A percentile compares a stretch with the other conserved stretches of the same genome.
phyloP scores from a whole-genome alignment of 2,797 vertebrate genomes.

The Eremophila alpestris region DNA sequence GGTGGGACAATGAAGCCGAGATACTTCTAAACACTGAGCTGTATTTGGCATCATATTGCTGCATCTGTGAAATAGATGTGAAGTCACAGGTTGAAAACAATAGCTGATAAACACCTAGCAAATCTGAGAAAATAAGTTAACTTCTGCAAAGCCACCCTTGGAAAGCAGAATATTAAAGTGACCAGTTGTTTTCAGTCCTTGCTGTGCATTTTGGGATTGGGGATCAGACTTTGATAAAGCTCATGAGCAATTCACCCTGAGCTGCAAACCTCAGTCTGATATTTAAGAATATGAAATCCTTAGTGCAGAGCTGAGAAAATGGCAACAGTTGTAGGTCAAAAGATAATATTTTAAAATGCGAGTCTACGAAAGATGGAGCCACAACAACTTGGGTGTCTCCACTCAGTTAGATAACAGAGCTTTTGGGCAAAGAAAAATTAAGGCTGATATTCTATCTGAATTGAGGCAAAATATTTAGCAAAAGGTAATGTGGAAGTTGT shows the following conservation, averaged over 20 bases:
- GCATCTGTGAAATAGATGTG: neutral
- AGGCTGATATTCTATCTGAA: neutral
- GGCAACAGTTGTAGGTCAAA: neutral
- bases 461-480: neutral
- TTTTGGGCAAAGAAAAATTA: neutral
- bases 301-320: neutral
- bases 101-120: neutral
- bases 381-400: neutral
- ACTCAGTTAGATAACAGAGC: neutral
- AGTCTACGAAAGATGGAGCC: neutral
- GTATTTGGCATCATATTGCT: fast-evolving
- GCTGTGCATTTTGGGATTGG: neutral
- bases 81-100: neutral
- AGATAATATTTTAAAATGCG: neutral
- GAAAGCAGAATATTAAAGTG: neutral
- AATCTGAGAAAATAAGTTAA: neutral
- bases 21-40: neutral
- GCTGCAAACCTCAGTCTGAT: neutral
- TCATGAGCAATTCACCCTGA: neutral
- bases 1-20: neutral
- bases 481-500: neutral
- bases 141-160: neutral
- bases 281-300: neutral
- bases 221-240: neutral
- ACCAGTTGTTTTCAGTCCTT: fast-evolving